These are phyloP conservation scores for Oscheius onirici DNA, from an alignment of 2,888 invertebrate genomes.

Conservation along the genomic window DNA sequence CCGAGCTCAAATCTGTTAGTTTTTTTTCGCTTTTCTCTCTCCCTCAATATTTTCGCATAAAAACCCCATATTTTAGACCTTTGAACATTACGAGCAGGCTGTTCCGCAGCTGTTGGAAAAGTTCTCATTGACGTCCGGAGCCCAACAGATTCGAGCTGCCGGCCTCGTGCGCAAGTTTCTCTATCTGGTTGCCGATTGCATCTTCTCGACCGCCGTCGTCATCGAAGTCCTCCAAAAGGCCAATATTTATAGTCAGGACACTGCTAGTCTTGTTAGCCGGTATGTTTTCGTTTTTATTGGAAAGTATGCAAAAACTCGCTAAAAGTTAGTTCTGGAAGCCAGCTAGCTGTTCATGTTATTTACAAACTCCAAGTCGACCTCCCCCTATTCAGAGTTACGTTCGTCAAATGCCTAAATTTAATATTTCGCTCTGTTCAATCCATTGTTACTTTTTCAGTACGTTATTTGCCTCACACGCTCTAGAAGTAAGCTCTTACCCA, in stretches of 20 bases:
- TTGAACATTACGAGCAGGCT: slow-evolving; percentile 1
- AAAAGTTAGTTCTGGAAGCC: too few relatives aligned
- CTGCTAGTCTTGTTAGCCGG: not conserved
- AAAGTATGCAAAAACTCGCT: too few relatives aligned
- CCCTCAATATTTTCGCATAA: not conserved
- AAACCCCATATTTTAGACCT: not conserved
- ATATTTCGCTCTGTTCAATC: too few relatives aligned
- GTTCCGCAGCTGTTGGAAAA: not conserved
- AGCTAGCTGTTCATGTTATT: too few relatives aligned
- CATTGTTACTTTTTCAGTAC: too few relatives aligned
- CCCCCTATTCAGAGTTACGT: too few relatives aligned
- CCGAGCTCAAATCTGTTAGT: not conserved
- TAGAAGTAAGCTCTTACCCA: too few relatives aligned
- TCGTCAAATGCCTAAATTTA: too few relatives aligned
- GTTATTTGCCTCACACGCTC: too few relatives aligned
- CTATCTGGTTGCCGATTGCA: slow-evolving; percentile 8
- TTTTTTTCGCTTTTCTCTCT: not conserved
- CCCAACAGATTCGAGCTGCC: slow-evolving; percentile 7
- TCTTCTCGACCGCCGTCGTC: not conserved
- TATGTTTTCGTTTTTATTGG: not conserved
- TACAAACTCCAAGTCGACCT: too few relatives aligned
- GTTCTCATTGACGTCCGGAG: not conserved
- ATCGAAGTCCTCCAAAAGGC: slow-evolving; percentile 7
- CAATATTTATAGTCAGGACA: not conserved
- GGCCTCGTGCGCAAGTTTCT: not conserved